A percentile compares a stretch with the other conserved stretches of the same genome.
Conservation (phyloP, 2,797 vertebrate species). For the Hydrocynus forskahlii region DNA sequence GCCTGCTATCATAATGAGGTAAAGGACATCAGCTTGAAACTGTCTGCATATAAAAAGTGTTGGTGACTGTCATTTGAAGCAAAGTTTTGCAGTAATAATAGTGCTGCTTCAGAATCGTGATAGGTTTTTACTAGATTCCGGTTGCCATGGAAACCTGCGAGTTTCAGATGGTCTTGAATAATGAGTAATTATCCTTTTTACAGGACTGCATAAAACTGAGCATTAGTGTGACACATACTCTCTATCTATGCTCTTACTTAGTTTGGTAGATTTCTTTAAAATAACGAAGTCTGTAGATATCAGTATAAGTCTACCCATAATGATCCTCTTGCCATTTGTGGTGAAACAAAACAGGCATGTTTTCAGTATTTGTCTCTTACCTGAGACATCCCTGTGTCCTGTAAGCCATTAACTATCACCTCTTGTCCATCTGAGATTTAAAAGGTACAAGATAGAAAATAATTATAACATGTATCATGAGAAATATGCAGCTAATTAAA, state of each 20-base stretch:
- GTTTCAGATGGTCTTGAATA: conserved; percentile 44
- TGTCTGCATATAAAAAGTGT: conserved; percentile 17
- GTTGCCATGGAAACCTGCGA: conserved; percentile 53
- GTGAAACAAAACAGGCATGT: not conserved
- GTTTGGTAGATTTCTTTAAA: not conserved
- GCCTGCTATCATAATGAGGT: conserved; percentile 9
- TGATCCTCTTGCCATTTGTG: not conserved
- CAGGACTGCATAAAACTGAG: conserved; percentile 47
- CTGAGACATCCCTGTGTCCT: conserved; percentile 71
- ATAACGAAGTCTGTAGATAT: conserved; percentile 36
- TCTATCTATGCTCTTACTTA: conserved; percentile 6
- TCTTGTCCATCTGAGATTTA: conserved; percentile 79
- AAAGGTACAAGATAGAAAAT: conserved; percentile 39
- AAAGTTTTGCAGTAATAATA: conserved; percentile 40
- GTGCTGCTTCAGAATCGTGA: conserved; percentile 49
- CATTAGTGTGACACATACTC: conserved; percentile 28
- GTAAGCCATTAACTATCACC: conserved; percentile 79
- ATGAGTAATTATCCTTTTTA: conserved; percentile 50
- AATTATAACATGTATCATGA: not conserved
- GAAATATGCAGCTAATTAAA: too few species aligned
- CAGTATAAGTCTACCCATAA: not conserved
- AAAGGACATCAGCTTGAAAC: conserved; percentile 27
- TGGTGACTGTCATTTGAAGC: conserved; percentile 13
- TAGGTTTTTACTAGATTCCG: conserved; percentile 46
- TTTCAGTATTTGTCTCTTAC: conserved; percentile 63